Base-by-base conservation (phyloP, 2,888 invertebrate genomes). In the Erynnis tages region DNA sequence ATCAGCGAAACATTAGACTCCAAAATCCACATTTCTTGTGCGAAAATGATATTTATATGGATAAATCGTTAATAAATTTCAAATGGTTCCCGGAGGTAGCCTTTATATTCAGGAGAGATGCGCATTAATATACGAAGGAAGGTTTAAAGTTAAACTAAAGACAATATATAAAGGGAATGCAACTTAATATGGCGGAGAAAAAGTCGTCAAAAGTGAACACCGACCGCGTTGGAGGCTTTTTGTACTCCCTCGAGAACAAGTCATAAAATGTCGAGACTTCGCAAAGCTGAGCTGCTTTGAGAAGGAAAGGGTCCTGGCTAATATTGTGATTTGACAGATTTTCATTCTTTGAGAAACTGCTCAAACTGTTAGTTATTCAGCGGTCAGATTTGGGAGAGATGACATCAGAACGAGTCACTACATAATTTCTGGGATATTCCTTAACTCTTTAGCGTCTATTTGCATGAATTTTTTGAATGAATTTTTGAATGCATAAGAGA, bases 231-330 rank as follows among this genome's bases (percentile, higher is more conserved):
- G 45, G 37, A 50, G 57, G 47, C 54, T 66, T 65, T 67, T 67
- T 66, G 56, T 45, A 32, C 14, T 57, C 53, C 54, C 58, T 62
- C 61, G 54, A 54, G 58, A 68, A 65, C 73, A 76, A 74, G 73
- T 66, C 66, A 73, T 76, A 74, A 75, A 76, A 69, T 68, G 65
- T 68, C 69, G 19, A 44, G 44, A 2, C 25, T 27, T 48, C 21
- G 10, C 21, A 13, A 25, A 6, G 7, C 13, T 17, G 25, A 34
- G 11, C 7, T 10, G 34, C 19, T 11, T 27, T 21, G 16, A 25
- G 8, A 10, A 2, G 10, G 16, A 7, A 2, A 4, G 41, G 49
- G 41, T 41, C 49, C 49, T 17, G 16, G 34, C 40, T 49, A 17
- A 34, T 49, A 32, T n/a, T n/a, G n/a, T n/a, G n/a, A n/a, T n/a